These are phyloP conservation scores for Mastacembelus armatus DNA, from an alignment of 2,797 vertebrate genomes.

Conservation along the genomic window DNA sequence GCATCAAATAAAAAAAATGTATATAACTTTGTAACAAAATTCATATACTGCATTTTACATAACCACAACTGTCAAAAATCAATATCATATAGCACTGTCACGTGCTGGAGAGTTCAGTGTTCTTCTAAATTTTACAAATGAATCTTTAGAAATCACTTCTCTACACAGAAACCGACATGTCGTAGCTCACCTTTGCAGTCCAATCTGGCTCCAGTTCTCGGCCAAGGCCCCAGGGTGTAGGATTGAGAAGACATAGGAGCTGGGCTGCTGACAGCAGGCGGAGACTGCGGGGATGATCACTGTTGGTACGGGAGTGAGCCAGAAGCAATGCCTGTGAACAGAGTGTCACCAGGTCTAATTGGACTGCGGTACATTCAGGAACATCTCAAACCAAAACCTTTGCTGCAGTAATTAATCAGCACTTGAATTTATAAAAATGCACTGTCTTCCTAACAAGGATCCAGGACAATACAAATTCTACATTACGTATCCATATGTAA, in stretches of 20 bases:
- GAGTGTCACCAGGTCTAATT: slow-evolving; percentile 30
- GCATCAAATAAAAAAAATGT: background rate
- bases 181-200: slow-evolving; percentile 79
- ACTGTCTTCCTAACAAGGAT: background rate
- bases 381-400: background rate
- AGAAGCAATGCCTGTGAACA: slow-evolving; percentile 80
- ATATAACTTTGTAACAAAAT: background rate
- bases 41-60: background rate
- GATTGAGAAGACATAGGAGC: slow-evolving; percentile 82
- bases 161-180: background rate
- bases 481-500: background rate
- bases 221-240: slow-evolving; percentile 74
- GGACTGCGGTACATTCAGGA: slow-evolving; percentile 24
- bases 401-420: background rate
- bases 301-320: slow-evolving; percentile 78
- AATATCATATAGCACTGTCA: background rate
- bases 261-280: slow-evolving; percentile 87
- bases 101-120: fast-evolving
- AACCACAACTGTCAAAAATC: background rate
- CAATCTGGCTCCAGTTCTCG: slow-evolving; percentile 81
- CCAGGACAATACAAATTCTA: background rate
- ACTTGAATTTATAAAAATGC: background rate
- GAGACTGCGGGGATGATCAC: slow-evolving; percentile 82
- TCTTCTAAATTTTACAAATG: background rate
- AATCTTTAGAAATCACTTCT: background rate